These are phyloP conservation scores for Heliothis peltigera DNA, from an alignment of 2,888 invertebrate genomes.

Conservation along the genomic window DNA sequence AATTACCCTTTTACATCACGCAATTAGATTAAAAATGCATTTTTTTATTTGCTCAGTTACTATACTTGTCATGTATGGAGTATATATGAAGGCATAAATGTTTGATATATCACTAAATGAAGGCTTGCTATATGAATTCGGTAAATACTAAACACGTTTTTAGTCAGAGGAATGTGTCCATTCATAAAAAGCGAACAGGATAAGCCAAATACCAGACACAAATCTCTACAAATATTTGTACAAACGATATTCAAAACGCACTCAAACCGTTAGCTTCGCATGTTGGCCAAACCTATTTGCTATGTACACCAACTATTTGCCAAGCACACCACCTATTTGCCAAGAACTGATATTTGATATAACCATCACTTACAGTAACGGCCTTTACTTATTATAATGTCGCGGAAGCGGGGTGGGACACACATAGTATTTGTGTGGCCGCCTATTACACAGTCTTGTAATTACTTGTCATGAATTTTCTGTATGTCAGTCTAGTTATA, in stretches of 20 bases:
- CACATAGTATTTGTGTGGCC: constrained; percentile 58
- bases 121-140: no score
- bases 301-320: constrained; percentile 49
- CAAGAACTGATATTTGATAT: constrained; percentile 68
- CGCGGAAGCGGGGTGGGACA: constrained; percentile 62
- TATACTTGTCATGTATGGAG: no score
- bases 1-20: no score
- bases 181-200: constrained; percentile 60
- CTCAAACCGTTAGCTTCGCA: constrained; percentile 63
- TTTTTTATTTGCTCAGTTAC: neutral
- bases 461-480: constrained; percentile 59
- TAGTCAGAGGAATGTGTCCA: constrained; percentile 1
- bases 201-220: constrained; percentile 43
- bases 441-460: constrained; percentile 62
- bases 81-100: no score
- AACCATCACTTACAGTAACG: constrained; percentile 72
- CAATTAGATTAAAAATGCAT: no score
- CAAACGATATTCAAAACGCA: constrained; percentile 44
- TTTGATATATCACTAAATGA: no score
- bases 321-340: constrained; percentile 50
- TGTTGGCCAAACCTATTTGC: constrained; percentile 59
- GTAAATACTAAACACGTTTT: neutral
- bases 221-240: constrained; percentile 58
- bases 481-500: constrained; percentile 51
- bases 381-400: constrained; percentile 66